These are phyloP conservation scores for Oreochromis niloticus DNA, from an alignment of 2,113 vertebrate species.

Conservation along the genomic window DNA sequence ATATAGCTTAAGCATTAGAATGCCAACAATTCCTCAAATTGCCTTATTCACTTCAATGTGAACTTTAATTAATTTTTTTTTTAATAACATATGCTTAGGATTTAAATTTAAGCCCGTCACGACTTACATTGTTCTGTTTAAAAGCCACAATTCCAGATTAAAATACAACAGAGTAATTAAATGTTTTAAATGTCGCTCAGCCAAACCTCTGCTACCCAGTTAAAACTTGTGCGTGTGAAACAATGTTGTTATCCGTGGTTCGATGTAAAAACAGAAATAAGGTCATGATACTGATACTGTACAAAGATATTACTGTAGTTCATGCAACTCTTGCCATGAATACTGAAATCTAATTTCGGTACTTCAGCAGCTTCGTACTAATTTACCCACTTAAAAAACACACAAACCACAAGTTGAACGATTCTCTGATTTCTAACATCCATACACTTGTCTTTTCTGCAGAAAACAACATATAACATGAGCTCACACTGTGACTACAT, in stretches of 20 bases:
- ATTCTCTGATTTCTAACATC: not conserved
- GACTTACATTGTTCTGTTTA: not conserved
- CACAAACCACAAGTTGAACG: not conserved
- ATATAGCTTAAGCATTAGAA: not conserved
- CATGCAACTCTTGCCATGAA: not conserved
- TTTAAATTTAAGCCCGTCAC: not conserved
- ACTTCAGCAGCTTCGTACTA: not conserved
- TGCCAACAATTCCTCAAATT: not conserved
- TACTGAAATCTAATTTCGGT: not conserved
- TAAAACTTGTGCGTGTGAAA: not conserved
- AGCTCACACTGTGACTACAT: not conserved
- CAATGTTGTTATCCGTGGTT: not conserved
- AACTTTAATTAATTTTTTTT: not conserved
- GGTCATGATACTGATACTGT: not conserved
- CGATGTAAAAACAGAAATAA: not conserved
- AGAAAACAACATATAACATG: not conserved
- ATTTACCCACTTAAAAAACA: not conserved
- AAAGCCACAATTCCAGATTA: not conserved
- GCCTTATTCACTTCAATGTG: not conserved
- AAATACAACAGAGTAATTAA: slow-evolving; percentile 3
- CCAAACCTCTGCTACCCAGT: not conserved
- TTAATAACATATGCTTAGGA: not conserved
- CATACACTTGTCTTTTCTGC: not conserved
- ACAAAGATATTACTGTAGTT: not conserved
- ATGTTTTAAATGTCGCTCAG: not conserved